Conservation (phyloP, 2,113 vertebrate species). For the Phylloscopus trochiloides region DNA sequence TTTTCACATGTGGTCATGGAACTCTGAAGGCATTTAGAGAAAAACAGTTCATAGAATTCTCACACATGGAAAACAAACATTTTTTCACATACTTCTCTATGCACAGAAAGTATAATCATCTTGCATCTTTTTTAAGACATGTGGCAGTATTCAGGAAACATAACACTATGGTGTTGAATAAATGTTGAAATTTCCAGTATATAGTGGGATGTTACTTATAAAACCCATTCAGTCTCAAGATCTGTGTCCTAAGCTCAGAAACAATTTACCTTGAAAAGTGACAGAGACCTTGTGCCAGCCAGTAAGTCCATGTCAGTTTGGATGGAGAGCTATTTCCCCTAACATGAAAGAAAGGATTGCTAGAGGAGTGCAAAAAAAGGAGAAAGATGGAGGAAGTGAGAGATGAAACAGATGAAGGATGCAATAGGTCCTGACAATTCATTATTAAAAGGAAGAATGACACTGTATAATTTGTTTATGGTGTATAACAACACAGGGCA, state of each 20-base stretch:
- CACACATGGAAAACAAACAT: background rate
- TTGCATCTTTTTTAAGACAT: background rate
- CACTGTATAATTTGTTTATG: background rate
- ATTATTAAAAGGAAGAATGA: background rate
- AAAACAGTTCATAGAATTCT: background rate
- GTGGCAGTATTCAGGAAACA: background rate
- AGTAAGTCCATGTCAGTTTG: background rate
- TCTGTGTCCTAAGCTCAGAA: background rate
- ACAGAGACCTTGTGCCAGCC: background rate
- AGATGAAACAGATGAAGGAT: background rate
- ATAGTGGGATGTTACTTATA: background rate
- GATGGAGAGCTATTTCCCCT: background rate
- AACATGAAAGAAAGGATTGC: background rate
- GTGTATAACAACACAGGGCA: background rate
- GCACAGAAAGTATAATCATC: background rate
- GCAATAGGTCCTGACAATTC: background rate
- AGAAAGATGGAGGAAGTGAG: background rate
- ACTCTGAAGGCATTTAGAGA: background rate
- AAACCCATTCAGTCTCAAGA: background rate
- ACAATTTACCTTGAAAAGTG: background rate
- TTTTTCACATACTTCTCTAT: background rate
- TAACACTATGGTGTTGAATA: background rate
- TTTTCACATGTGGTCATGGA: slow-evolving; percentile 26
- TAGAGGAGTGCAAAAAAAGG: background rate
- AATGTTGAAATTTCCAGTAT: background rate